Conservation (phyloP, 2,797 vertebrate species). For the Luscinia megarhynchos region DNA sequence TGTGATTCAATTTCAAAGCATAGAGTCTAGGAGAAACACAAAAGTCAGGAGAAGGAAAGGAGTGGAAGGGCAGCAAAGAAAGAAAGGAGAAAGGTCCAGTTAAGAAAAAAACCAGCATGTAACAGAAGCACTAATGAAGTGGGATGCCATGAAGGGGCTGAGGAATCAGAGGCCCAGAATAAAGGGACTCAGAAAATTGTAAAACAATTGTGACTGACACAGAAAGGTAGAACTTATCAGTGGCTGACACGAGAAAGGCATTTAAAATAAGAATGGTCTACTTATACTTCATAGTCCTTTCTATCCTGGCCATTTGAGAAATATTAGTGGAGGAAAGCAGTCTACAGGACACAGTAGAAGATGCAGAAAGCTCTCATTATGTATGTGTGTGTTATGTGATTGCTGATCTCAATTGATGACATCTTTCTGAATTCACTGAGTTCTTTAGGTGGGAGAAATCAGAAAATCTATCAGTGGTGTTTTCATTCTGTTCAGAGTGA, state of each 20-base stretch:
- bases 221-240: neutral
- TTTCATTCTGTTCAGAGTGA: constrained; percentile 23
- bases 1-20: constrained; percentile 9
- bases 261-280: neutral
- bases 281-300: neutral
- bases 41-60: neutral
- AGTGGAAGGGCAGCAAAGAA: neutral
- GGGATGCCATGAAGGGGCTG: neutral
- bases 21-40: neutral
- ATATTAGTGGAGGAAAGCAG: neutral
- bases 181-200: neutral
- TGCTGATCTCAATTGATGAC: constrained; percentile 35
- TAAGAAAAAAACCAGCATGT: neutral
- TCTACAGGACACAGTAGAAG: constrained; percentile 1
- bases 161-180: neutral
- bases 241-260: neutral
- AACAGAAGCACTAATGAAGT: neutral
- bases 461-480: constrained; percentile 18
- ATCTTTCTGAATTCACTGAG: constrained; percentile 56
- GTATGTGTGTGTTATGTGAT: neutral
- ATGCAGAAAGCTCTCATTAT: neutral
- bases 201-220: neutral
- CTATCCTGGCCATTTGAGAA: constrained; percentile 24
- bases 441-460: constrained; percentile 24
- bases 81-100: neutral